Percentiles rank a stretch among this genome's conserved stretches.
phyloP scores from a whole-genome alignment of 2,888 invertebrate species.

The Hoplodrina ambigua region DNA sequence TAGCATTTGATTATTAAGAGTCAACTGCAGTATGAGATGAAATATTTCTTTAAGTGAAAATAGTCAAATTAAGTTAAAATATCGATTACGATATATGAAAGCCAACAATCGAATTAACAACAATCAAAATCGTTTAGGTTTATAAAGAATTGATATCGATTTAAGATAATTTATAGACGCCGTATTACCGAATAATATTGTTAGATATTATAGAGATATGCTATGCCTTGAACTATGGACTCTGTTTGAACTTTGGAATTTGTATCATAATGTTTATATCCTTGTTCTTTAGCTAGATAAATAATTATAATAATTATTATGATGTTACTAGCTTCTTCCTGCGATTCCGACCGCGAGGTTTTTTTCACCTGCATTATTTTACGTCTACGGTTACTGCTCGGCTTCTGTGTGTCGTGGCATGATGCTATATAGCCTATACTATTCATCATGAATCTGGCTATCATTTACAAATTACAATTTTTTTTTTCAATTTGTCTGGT shows the following conservation, averaged over 20 bases:
- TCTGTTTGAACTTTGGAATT: slow-evolving; percentile 9
- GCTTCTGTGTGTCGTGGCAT: no score
- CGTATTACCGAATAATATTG: slow-evolving; percentile 3
- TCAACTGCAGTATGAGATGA: background rate
- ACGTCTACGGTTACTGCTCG: no score
- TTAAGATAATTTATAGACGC: slow-evolving; percentile 12
- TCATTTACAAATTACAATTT: no score
- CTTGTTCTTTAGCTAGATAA: slow-evolving; percentile 11
- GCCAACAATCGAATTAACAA: background rate
- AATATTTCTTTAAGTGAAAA: background rate
- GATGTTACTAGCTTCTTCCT: background rate
- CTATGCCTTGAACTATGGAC: slow-evolving; percentile 16
- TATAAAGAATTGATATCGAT: slow-evolving; percentile 7
- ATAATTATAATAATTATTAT: background rate
- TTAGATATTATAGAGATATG: background rate
- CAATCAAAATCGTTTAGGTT: background rate
- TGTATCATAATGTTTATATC: slow-evolving; percentile 13
- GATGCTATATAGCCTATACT: no score
- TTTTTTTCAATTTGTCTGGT: no score
- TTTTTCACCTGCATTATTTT: no score
- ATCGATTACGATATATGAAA: background rate
- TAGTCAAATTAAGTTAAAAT: background rate
- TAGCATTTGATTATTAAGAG: background rate
- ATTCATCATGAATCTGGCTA: no score
- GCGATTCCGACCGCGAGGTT: no score